Percentiles rank a stretch among this genome's conserved stretches.
Conservation (phyloP, 2,797 vertebrate species). For the Chiroxiphia lanceolata region DNA sequence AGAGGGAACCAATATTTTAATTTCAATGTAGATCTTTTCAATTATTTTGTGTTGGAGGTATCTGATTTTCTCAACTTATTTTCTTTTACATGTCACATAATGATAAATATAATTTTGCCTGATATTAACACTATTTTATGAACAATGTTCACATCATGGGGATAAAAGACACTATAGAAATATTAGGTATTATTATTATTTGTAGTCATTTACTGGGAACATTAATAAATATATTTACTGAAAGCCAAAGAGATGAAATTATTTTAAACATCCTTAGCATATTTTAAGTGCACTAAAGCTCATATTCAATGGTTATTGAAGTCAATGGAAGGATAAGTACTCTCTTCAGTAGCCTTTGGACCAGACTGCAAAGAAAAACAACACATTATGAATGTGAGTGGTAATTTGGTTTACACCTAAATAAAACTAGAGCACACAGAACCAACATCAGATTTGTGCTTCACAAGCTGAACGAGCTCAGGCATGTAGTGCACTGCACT, state of each 20-base stretch:
- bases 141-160: background rate
- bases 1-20: background rate
- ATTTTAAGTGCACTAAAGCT: slow-evolving; percentile 13
- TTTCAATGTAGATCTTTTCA: background rate
- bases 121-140: background rate
- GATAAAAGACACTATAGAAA: background rate
- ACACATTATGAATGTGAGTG: background rate
- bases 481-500: background rate
- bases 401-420: background rate
- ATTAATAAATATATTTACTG: background rate
- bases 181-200: background rate
- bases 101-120: background rate
- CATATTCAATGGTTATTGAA: background rate
- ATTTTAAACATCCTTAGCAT: background rate
- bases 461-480: background rate
- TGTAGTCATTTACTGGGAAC: background rate
- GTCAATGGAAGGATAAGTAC: slow-evolving; percentile 18
- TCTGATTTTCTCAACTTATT: background rate
- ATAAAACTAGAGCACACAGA: background rate
- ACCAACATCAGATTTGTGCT: background rate
- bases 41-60: background rate
- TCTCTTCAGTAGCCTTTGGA: background rate
- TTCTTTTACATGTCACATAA: background rate
- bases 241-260: background rate
- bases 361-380: background rate